Conservation (phyloP, 2,888 invertebrate species). For the Nymphalis c-album region DNA sequence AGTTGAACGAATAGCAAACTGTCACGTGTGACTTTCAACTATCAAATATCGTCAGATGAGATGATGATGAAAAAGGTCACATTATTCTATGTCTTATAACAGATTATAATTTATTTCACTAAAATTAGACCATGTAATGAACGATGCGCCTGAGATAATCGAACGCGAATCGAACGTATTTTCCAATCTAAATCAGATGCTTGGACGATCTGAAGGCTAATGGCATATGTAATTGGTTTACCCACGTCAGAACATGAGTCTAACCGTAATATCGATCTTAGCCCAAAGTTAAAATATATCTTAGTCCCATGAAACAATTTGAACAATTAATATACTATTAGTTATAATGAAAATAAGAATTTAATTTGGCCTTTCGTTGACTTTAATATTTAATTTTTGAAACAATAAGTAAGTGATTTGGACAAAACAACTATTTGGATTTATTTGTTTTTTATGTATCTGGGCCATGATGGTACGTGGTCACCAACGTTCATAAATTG, state of each 20-base stretch:
- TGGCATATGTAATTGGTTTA: conserved; percentile 61
- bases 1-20: too few relatives aligned
- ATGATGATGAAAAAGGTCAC: too few relatives aligned
- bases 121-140: too few relatives aligned
- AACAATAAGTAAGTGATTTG: too few relatives aligned
- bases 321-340: not conserved
- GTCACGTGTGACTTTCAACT: not conserved
- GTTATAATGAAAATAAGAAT: not conserved
- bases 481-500: too few relatives aligned
- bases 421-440: too few relatives aligned
- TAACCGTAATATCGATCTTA: conserved; percentile 40
- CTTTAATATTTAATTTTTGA: too few relatives aligned
- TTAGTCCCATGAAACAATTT: conserved; percentile 25
- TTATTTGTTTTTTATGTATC: too few relatives aligned
- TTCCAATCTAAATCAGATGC: conserved; percentile 54
- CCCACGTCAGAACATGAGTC: conserved; percentile 50
- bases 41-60: not conserved
- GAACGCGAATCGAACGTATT: conserved; percentile 48
- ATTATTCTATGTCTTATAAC: not conserved
- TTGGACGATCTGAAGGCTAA: conserved; percentile 45
- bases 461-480: too few relatives aligned
- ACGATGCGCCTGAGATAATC: not conserved
- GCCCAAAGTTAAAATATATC: conserved; percentile 40
- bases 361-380: too few relatives aligned
- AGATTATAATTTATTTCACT: too few relatives aligned